Conservation (phyloP, 2,888 invertebrate species). For the Cantharis lateralis region DNA sequence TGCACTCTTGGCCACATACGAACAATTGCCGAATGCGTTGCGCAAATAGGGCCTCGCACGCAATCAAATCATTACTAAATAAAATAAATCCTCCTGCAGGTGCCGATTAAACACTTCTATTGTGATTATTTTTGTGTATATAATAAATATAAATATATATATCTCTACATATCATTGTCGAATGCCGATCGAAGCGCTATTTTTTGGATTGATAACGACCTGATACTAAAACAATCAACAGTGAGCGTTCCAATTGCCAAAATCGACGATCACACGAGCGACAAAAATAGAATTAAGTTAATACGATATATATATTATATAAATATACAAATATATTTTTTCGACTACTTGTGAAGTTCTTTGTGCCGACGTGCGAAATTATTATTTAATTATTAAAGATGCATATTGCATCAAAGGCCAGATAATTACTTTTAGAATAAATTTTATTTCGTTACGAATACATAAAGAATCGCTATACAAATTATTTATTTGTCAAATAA, state of each 20-base stretch:
- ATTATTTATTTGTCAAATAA: constrained; percentile 50
- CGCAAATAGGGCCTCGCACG: constrained; percentile 49
- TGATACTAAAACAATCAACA: constrained; percentile 49
- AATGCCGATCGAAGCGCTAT: constrained; percentile 38
- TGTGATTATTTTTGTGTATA: constrained; percentile 49
- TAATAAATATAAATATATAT: constrained; percentile 12
- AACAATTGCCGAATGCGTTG: constrained; percentile 24
- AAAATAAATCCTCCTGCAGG: constrained; percentile 13
- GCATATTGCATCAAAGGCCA: constrained; percentile 45
- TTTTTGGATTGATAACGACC: constrained; percentile 52
- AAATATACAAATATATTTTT: constrained; percentile 54
- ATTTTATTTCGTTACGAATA: constrained; percentile 44
- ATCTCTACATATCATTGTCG: constrained; percentile 45
- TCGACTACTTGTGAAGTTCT: constrained; percentile 51
- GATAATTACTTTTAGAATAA: constrained; percentile 51
- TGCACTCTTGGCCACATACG: background rate
- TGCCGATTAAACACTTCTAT: constrained; percentile 33
- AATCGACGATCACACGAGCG: constrained; percentile 26
- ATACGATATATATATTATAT: constrained; percentile 39
- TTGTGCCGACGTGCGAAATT: constrained; percentile 48
- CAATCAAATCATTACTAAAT: constrained; percentile 12
- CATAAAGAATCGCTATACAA: constrained; percentile 39
- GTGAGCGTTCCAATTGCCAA: constrained; percentile 35
- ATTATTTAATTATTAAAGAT: constrained; percentile 21
- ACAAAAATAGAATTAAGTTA: constrained; percentile 37